phyloP scores from a whole-genome alignment of 1,140 invertebrate species.

The Plodia interpunctella region DNA sequence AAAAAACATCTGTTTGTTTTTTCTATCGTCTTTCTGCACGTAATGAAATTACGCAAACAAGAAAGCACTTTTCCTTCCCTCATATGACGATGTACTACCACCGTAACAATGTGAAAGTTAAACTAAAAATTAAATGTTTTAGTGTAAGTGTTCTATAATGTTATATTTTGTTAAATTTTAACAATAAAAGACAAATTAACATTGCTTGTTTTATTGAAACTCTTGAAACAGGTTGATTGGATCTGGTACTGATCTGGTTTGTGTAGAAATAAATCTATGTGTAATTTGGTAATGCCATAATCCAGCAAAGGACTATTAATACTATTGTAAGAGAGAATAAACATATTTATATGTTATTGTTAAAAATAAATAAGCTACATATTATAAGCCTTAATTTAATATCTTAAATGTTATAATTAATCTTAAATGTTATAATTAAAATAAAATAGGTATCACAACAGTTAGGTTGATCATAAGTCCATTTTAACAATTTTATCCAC shows the following conservation, averaged over 20 bases:
- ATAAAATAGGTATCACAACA: constrained; percentile 14
- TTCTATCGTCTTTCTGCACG: constrained; percentile 44
- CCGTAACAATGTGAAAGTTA: constrained; percentile 51
- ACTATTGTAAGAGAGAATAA: too few species aligned
- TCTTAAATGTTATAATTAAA: too few species aligned
- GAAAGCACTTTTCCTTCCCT: constrained; percentile 40
- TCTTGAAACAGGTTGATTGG: too few species aligned
- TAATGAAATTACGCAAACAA: constrained; percentile 60
- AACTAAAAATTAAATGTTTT: constrained; percentile 44
- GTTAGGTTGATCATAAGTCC: constrained; percentile 44
- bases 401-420: too few species aligned
- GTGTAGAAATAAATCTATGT: too few species aligned
- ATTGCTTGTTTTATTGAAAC: constrained; percentile 24
- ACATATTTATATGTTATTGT: too few species aligned
- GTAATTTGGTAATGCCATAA: too few species aligned
- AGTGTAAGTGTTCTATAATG: constrained; percentile 61
- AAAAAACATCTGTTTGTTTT: constrained; percentile 25
- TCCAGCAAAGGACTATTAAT: too few species aligned
- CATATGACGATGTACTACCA: constrained; percentile 37
- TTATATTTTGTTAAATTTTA: constrained; percentile 70
- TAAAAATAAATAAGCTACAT: too few species aligned
- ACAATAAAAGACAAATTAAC: constrained; percentile 72
- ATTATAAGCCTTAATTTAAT: too few species aligned
- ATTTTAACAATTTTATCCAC: constrained; percentile 55
- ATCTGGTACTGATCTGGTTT: too few species aligned